Evolutionary conservation across 1,140 invertebrate species (phyloP).

Genomic region (Bactericera cockerelli): DNA sequence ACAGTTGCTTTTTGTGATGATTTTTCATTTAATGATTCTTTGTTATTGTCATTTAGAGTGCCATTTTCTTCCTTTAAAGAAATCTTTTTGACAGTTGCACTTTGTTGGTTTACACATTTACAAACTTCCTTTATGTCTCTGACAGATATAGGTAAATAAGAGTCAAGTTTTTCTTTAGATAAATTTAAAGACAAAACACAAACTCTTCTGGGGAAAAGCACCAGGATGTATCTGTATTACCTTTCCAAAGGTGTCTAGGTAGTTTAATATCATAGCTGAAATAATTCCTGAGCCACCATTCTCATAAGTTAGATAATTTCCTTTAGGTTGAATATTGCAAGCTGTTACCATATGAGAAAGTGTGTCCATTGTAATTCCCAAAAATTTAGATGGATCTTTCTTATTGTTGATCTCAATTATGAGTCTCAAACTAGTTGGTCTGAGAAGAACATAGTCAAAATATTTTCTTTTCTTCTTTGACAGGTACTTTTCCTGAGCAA

Average conservation of each 20-base stretch:
- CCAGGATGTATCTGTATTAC: slow-evolving; percentile 61
- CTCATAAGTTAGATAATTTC: slow-evolving; percentile 72
- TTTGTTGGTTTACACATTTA: background rate
- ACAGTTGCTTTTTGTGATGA: too few relatives aligned
- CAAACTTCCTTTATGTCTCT: slow-evolving; percentile 7
- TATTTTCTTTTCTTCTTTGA: slow-evolving; percentile 89
- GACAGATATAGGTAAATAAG: slow-evolving; percentile 1
- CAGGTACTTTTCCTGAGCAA: slow-evolving; percentile 86
- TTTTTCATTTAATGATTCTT: too few relatives aligned
- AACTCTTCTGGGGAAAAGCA: slow-evolving; percentile 58
- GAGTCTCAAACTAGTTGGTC: slow-evolving; percentile 53
- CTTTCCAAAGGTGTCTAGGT: slow-evolving; percentile 42
- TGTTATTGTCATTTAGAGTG: too few relatives aligned
- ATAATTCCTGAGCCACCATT: slow-evolving; percentile 68
- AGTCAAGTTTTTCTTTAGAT: slow-evolving; percentile 38
- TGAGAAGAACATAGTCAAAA: slow-evolving; percentile 56
- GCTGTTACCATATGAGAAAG: slow-evolving; percentile 71
- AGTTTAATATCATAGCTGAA: slow-evolving; percentile 61
- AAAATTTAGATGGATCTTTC: slow-evolving; percentile 56
- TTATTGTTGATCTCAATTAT: slow-evolving; percentile 48
- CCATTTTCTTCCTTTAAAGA: too few relatives aligned
- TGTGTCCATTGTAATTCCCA: slow-evolving; percentile 66
- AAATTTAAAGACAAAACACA: slow-evolving; percentile 64
- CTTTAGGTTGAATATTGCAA: slow-evolving; percentile 58
- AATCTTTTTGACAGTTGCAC: too few relatives aligned